Conservation (phyloP, 2,888 invertebrate genomes). For the Lampropteryx suffumata region DNA sequence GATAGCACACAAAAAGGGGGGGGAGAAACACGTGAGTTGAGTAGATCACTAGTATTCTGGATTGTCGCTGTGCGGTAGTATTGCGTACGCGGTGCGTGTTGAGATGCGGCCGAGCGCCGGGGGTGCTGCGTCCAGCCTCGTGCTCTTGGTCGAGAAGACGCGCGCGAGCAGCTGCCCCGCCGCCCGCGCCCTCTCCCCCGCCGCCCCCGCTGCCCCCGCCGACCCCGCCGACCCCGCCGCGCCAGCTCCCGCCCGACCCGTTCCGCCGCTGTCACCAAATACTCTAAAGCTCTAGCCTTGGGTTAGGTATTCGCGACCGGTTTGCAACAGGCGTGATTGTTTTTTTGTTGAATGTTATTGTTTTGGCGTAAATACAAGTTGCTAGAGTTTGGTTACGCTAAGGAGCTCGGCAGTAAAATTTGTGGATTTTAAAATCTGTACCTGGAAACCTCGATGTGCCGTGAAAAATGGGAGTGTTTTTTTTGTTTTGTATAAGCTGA, state of each 20-base stretch:
- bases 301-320: no score
- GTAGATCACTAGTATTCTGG: conserved; percentile 11
- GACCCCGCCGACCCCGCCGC: conserved; percentile 45
- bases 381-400: no score
- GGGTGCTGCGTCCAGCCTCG: conserved; percentile 79
- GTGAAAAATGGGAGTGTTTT: no score
- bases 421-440: no score
- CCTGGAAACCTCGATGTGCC: no score
- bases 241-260: conserved; percentile 34
- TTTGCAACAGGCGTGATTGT: no score
- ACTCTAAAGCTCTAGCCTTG: neutral
- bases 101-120: conserved; percentile 61
- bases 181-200: conserved; percentile 35
- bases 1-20: no score
- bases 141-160: conserved; percentile 77
- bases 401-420: no score
- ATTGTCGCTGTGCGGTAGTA: neutral
- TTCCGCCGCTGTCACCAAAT: conserved; percentile 42
- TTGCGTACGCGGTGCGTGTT: conserved; percentile 47
- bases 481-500: no score
- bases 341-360: no score
- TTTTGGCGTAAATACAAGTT: no score
- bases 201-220: conserved; percentile 35
- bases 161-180: conserved; percentile 59
- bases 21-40: neutral